Conservation (phyloP, 2,797 vertebrate species). For the Chloroceryle amazona region DNA sequence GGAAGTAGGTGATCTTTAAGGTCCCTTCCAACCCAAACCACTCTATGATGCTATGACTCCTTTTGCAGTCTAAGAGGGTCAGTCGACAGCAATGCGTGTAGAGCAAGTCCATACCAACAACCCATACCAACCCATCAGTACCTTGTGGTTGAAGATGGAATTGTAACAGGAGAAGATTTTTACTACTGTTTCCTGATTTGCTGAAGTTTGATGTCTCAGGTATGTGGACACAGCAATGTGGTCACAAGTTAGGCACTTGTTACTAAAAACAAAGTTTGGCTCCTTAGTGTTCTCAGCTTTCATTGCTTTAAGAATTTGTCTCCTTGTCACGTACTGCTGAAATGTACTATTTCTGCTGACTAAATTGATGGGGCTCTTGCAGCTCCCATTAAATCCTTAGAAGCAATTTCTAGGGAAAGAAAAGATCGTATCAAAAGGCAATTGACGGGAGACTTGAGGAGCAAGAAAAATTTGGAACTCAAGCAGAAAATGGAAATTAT, state of each 20-base stretch:
- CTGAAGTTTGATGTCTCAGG: too few species aligned
- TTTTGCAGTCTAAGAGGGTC: background rate
- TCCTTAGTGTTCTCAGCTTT: background rate
- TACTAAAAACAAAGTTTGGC: background rate
- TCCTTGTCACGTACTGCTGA: background rate
- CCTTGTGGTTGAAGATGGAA: background rate
- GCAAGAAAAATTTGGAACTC: background rate
- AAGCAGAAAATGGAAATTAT: background rate
- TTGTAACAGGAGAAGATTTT: fast-evolving
- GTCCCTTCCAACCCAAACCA: background rate
- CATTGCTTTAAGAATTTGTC: background rate
- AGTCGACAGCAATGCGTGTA: background rate
- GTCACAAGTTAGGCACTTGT: background rate
- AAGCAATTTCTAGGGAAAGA: background rate
- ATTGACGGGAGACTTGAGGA: background rate
- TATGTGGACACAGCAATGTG: fast-evolving
- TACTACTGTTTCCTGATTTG: background rate
- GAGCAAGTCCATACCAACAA: fast-evolving
- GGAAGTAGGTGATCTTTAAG: background rate
- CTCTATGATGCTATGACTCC: background rate
- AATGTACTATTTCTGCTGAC: background rate
- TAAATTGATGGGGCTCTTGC: background rate
- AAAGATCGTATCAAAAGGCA: background rate
- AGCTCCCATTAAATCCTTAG: background rate
- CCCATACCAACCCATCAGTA: background rate